Conservation (phyloP, 2,888 invertebrate species). For the Eupelmus urozonus region DNA sequence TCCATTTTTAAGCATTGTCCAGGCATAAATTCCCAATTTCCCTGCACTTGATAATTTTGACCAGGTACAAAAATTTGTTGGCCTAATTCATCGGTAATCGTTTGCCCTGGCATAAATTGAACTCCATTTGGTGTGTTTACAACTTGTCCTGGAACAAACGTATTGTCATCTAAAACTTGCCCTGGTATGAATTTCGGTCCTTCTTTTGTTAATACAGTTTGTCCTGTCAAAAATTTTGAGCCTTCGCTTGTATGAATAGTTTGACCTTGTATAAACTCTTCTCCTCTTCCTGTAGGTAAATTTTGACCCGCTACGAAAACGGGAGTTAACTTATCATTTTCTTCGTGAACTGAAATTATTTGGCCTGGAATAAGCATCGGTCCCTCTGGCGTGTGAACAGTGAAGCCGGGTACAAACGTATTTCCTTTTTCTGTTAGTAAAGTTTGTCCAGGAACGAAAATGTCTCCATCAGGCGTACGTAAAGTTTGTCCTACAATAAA, state of each 20-base stretch:
- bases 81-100: slow-evolving; percentile 81
- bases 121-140: slow-evolving; percentile 76
- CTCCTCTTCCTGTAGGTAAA: slow-evolving; percentile 78
- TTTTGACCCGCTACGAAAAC: slow-evolving; percentile 86
- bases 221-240: slow-evolving; percentile 81
- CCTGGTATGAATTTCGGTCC: slow-evolving; percentile 83
- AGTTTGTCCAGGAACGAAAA: slow-evolving; percentile 88
- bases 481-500: slow-evolving; percentile 87
- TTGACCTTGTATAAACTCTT: slow-evolving; percentile 83
- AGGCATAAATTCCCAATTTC: slow-evolving; percentile 82
- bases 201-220: slow-evolving; percentile 81
- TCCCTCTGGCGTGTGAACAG: slow-evolving; percentile 83
- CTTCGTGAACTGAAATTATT: slow-evolving; percentile 79
- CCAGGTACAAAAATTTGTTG: slow-evolving; percentile 82
- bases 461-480: slow-evolving; percentile 83
- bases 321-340: slow-evolving; percentile 79
- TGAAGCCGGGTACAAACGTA: slow-evolving; percentile 86
- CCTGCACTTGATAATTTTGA: slow-evolving; percentile 80
- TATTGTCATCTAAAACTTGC: slow-evolving; percentile 78
- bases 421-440: slow-evolving; percentile 84
- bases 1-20: slow-evolving; percentile 82
- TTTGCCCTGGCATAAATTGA: slow-evolving; percentile 82
- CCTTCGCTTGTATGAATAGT: slow-evolving; percentile 81
- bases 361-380: slow-evolving; percentile 87
- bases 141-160: slow-evolving; percentile 75